Base-by-base conservation (phyloP, 1,140 invertebrate species). In the Pteromalus puparum region DNA sequence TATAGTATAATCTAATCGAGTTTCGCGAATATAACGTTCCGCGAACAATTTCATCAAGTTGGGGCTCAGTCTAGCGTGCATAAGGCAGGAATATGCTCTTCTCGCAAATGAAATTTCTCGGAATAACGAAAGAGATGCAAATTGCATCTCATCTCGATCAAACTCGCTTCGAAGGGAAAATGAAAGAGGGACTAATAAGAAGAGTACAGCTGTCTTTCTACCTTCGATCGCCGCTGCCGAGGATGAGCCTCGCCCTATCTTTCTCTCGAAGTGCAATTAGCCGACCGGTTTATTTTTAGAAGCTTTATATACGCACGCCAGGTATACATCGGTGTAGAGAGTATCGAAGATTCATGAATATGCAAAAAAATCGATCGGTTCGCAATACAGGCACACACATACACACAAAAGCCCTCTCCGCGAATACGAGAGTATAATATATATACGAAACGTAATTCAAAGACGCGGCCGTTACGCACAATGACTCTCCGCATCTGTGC, bases 401-500 rank as follows among this genome's bases (percentile, higher is more conserved):
- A 61, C n/a, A 7, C 1, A 21, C 18, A 61, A 61, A n/a, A n/a
- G 53, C 21, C 21, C 53, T 3, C 18, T 13, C 5, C 0, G 48
- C 48, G 18, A n/a, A n/a, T 18, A 53, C 15, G 13, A 15, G 5
- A 2, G 48, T 13, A 46, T 9, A 12, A 5, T 46, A 46, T 46
- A 46, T 46, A 46, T 46, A 46, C 9, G 9, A 4, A 48, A 4
- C 18, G 18, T 61, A 61, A 61, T 61, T 61, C 53, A 61, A 61
- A 61, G 53, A 61, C 53, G 53, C 46, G 15, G 53, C 53, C 53
- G 53, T 61, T 61, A 61, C 53, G 53, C 53, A n/a, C 53, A 61
- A 61, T 61, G 53, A 61, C 21, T 61, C 53, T 61, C 53, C 81
- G 81, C 81, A 82, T 82, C 81, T 82, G 72, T 42, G 38, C 34